Conservation (phyloP, 2,888 invertebrate species). For the Steinernema hermaphroditum region DNA sequence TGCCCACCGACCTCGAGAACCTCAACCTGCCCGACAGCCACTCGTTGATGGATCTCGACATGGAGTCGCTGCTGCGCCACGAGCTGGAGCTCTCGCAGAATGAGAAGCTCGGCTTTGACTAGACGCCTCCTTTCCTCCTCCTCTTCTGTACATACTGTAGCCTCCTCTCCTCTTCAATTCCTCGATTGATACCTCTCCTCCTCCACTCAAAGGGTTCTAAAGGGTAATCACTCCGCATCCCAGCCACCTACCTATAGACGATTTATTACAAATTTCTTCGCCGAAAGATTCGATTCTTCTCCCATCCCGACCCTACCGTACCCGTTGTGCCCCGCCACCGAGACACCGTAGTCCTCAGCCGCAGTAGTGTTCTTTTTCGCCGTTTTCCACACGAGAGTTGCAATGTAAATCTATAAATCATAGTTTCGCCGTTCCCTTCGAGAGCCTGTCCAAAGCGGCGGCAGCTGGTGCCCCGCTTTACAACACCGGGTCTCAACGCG, state of each 20-base stretch:
- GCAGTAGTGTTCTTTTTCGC: background rate
- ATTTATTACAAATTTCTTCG: background rate
- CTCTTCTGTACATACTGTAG: background rate
- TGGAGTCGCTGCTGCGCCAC: constrained; percentile 59
- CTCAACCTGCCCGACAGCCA: constrained; percentile 58
- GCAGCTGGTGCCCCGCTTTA: background rate
- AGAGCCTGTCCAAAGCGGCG: background rate
- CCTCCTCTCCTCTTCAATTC: constrained; percentile 7
- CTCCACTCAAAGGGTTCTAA: background rate
- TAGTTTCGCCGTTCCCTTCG: background rate
- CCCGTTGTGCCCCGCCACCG: background rate
- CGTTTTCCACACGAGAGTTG: background rate
- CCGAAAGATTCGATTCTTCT: background rate
- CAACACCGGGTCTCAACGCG: background rate
- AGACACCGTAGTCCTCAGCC: background rate
- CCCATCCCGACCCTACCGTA: background rate
- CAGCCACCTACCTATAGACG: background rate
- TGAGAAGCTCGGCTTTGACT: constrained; percentile 21
- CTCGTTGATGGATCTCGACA: constrained; percentile 55
- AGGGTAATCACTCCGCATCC: background rate
- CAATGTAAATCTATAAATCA: constrained; percentile 4
- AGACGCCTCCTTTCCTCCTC: background rate
- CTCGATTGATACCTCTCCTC: background rate
- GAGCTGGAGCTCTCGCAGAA: constrained; percentile 44
- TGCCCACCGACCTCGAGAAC: constrained; percentile 62